Conservation (phyloP, 2,797 vertebrate genomes). For the Tokudaia tokunoshimensis region DNA sequence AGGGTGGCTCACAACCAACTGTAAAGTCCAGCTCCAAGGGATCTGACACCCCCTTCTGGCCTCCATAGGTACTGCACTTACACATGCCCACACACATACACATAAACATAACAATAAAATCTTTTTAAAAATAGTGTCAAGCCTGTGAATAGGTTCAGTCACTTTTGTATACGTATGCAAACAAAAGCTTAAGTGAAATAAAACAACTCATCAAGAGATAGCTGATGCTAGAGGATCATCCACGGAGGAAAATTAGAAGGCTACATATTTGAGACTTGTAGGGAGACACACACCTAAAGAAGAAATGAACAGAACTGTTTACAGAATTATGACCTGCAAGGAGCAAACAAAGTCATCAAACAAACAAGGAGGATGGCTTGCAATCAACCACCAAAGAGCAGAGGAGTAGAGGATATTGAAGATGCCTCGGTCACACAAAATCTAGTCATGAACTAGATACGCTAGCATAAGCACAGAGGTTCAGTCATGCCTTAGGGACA, state of each 20-base stretch:
- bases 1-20: not conserved
- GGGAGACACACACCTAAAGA: not conserved
- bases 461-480: not conserved
- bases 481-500: not conserved
- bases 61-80: not conserved
- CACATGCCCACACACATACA: not conserved
- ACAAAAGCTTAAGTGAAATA: slow-evolving; percentile 34
- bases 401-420: not conserved
- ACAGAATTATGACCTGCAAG: not conserved
- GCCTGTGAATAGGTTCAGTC: not conserved
- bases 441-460: not conserved
- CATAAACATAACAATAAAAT: not conserved
- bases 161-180: not conserved
- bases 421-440: not conserved
- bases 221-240: not conserved
- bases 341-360: not conserved
- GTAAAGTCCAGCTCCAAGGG: not conserved
- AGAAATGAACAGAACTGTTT: not conserved
- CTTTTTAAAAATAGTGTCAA: not conserved
- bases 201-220: not conserved
- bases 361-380: not conserved
- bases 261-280: slow-evolving; percentile 11
- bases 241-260: not conserved
- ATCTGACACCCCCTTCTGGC: not conserved
- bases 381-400: not conserved